Conservation (phyloP, 2,797 vertebrate genomes). For the Poliocrania exsul region DNA sequence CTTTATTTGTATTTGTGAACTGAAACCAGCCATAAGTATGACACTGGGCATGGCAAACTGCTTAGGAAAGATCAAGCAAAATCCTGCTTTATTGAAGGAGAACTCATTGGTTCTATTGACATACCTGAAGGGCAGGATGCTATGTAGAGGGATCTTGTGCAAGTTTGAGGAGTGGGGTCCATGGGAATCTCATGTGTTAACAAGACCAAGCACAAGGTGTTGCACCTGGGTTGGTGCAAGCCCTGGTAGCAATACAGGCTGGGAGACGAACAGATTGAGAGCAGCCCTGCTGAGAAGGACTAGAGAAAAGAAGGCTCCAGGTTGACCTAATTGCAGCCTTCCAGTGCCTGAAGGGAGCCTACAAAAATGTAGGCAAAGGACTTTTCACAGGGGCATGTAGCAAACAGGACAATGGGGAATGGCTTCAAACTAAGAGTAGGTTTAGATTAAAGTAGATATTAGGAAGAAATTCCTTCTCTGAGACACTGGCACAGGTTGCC, state of each 20-base stretch:
- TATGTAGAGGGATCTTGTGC: background rate
- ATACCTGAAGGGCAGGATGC: background rate
- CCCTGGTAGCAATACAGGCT: background rate
- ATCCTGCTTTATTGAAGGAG: background rate
- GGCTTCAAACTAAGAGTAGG: background rate
- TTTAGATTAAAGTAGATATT: background rate
- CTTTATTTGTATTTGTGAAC: background rate
- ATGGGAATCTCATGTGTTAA: background rate
- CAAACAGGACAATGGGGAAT: background rate
- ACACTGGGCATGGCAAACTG: background rate
- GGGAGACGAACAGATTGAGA: background rate
- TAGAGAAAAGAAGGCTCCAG: background rate
- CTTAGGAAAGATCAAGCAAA: background rate
- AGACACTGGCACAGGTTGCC: background rate
- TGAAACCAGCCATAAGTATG: background rate
- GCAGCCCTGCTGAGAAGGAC: background rate
- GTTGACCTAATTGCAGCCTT: background rate
- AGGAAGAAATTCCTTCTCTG: background rate
- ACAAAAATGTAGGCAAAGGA: background rate
- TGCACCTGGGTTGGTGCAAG: background rate
- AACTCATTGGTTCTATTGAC: background rate
- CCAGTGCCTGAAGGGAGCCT: background rate
- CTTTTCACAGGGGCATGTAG: background rate
- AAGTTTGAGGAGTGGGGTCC: background rate
- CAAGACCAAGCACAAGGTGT: background rate